Evolutionary conservation across 1,140 invertebrate species (phyloP).

Genomic region (Ostrea edulis): DNA sequence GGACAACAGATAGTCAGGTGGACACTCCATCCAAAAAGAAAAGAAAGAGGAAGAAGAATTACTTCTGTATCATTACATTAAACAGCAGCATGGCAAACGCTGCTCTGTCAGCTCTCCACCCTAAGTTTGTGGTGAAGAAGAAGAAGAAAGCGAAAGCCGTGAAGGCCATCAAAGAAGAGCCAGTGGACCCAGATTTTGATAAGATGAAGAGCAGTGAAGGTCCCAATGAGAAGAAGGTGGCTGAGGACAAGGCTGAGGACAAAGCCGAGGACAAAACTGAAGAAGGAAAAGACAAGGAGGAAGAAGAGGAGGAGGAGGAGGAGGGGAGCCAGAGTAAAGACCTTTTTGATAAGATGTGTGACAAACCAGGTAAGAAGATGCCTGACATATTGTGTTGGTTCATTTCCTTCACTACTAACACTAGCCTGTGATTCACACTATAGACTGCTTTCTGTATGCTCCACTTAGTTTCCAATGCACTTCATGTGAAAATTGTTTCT

Average conservation of each 20-base stretch:
- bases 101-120: conserved; percentile 52
- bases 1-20: background rate
- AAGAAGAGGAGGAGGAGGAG: conserved; percentile 6
- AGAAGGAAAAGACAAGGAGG: too few species aligned
- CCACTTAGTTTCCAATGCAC: background rate
- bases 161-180: background rate
- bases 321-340: conserved; percentile 1
- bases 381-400: background rate
- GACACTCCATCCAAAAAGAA: conserved; percentile 45
- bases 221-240: background rate
- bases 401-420: background rate
- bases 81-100: conserved; percentile 54
- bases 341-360: conserved; percentile 51
- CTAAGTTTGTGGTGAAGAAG: conserved; percentile 50
- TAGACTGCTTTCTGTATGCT: background rate
- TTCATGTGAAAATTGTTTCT: background rate
- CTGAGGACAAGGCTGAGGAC: background rate
- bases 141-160: conserved; percentile 40
- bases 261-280: too few species aligned
- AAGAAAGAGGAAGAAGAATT: conserved; percentile 48
- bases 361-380: conserved; percentile 61
- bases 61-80: conserved; percentile 37
- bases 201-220: background rate
- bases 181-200: background rate
- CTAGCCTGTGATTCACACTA: background rate